Base-by-base conservation (phyloP, 1,140 invertebrate genomes). In the Caenorhabditis remanei region DNA sequence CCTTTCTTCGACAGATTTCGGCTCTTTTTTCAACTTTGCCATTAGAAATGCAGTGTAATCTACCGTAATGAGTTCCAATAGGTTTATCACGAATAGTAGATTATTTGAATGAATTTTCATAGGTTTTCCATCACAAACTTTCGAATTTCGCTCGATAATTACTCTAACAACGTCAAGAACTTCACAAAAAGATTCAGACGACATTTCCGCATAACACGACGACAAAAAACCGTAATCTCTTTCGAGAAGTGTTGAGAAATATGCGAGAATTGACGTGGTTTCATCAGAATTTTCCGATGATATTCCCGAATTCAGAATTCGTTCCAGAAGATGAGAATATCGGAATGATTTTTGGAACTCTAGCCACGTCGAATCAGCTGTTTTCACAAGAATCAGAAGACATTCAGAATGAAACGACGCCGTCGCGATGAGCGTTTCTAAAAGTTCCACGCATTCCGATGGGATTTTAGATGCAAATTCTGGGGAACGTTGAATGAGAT, bases 41-140 rank as follows among this genome's bases (percentile, higher is more conserved):
- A 8, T 50, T 9, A 48, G 13, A 50, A 79, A 79, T 8, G 46
- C 71, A 14, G 2, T n/a, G n/a, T 79, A 88, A 48, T 88, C 87
- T 14, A 85, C 87, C 13, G 50, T 24, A 48, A 85, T 58, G 16
- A 85, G 19, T 21, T 82, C 83, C n/a, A 88, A 13, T 0, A 88
- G 40, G 50, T 88, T 84, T 4, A 88, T 7, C 16, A 71, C 48
- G 65, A 85, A 85, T 14, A 61, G 83, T 3, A 85, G 46, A 21
- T 88, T 88, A 53, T 88, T 88, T 16, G 61, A 55, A 40, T 88
- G 87, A 32, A 88, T 82, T 84, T 88, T 55, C 21, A 48, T 11
- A 6, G 7, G 2, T 24, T 79, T 43, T n/a, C 19, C 14, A 6
- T 16, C n/a, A 6, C 13, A 58, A n/a, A 32, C 6, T 58, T 16